Evolutionary conservation across 2,113 vertebrate genomes (phyloP).

Genomic region (Albula glossodonta): DNA sequence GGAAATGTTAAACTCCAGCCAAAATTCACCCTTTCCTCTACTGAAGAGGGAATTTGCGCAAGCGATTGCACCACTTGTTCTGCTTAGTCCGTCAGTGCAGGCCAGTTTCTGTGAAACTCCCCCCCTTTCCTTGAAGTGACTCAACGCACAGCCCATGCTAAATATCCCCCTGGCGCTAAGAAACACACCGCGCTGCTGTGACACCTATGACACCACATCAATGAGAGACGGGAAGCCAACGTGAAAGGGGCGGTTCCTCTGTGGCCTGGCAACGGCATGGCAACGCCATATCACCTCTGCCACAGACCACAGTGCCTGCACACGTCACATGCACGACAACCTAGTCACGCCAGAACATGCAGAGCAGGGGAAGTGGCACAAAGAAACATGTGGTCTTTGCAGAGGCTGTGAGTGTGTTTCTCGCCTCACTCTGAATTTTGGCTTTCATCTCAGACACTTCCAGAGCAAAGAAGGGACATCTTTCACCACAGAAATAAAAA

Average conservation of each 20-base stretch:
- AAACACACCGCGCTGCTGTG: conserved; percentile 5
- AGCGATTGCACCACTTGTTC: background rate
- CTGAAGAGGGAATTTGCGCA: background rate
- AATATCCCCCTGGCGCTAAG: background rate
- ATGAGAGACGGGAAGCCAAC: background rate
- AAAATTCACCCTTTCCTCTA: background rate
- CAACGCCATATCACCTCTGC: background rate
- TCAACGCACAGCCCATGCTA: background rate
- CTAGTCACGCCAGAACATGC: no score
- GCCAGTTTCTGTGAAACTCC: background rate
- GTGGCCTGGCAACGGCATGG: background rate
- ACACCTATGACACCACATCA: background rate
- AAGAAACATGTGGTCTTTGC: background rate
- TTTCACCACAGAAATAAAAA: background rate
- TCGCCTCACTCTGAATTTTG: background rate
- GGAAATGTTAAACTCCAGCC: no score
- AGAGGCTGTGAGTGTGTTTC: background rate
- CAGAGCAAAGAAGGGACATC: background rate
- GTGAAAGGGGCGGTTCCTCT: background rate
- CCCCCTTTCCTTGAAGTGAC: background rate
- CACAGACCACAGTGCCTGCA: background rate
- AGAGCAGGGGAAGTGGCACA: background rate
- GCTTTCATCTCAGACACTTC: background rate
- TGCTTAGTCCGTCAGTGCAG: background rate
- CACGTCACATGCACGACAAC: background rate